Base-by-base conservation (phyloP, 2,113 vertebrate species). In the Nothobranchius furzeri region DNA sequence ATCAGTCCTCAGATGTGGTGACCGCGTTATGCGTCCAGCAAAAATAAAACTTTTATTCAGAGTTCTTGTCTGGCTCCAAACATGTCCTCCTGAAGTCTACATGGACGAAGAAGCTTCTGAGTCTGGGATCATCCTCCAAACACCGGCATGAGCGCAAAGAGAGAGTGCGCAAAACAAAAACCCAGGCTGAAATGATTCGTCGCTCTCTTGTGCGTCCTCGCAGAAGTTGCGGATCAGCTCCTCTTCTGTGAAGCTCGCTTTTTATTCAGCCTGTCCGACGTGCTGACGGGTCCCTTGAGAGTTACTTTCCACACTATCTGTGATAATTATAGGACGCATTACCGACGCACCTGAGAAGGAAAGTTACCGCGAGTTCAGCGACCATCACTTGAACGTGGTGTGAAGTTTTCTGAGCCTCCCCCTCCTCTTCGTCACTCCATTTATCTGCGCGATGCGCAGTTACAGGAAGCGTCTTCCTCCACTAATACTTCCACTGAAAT, bases 211-310 rank as follows among this genome's bases (percentile, higher is more conserved):
- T 49, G 15, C 48, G 48, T 50, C 48, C n/a, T 14, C 11, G 48
- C 48, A 20, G 14, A 48, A 50, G 48, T 50, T 7, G 2, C 7
- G 48, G 48, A 48, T 5, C 47, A 7, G 54, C 12, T 61, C 76
- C 76, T 81, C 59, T 30, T 63, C 64, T 61, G 75, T 65, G 74
- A 62, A 75, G 64, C 85, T 81, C 82, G 79, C 92, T 88, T 90
- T 93, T 94, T 94, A 92, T 94, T 68, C 83, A 69, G 72, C 75
- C 83, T 84, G 77, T 73, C 85, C 79, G 91, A 93, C 91, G 91
- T 78, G 85, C 84, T 89, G 88, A 90, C 83, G 76, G 75, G 92
- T 93, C 94, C 92, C 92, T 55, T 80, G 82, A 71, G 93, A 79
- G 77, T 90, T 84, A 90, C 75, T 40, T 9, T 87, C 85, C 82